These are phyloP conservation scores for Scleropages formosus DNA, from an alignment of 2,797 vertebrate genomes.

Conservation along the genomic window DNA sequence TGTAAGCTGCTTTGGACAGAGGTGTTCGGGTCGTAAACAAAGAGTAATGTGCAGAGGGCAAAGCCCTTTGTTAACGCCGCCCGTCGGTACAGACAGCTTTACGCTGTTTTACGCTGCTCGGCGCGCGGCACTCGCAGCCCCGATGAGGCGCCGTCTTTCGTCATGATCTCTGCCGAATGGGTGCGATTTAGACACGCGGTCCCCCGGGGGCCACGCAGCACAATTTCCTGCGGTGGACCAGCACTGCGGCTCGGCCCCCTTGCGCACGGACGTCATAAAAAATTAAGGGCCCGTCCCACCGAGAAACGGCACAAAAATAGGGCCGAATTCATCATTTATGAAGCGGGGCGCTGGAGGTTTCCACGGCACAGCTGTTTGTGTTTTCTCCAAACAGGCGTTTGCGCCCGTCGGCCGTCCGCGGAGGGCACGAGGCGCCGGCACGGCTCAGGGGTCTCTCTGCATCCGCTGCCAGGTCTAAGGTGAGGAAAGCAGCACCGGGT, in stretches of 20 bases:
- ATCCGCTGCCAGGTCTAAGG: neutral
- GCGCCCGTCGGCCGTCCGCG: neutral
- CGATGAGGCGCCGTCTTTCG: no score
- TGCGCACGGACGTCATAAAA: neutral
- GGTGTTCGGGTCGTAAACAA: no score
- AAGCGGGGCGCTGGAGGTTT: neutral
- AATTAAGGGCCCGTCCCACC: neutral
- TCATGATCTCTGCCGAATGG: no score
- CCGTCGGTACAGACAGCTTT: no score
- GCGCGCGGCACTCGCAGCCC: no score
- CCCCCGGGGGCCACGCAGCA: constrained; percentile 30
- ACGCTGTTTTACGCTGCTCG: no score
- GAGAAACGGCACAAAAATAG: constrained; percentile 19
- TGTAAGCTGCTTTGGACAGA: no score
- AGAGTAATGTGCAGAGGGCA: no score
- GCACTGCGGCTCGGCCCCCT: neutral
- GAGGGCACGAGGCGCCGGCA: neutral
- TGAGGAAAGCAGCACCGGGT: neutral
- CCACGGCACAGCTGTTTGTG: neutral
- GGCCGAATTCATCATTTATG: constrained; percentile 20
- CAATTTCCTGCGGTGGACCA: constrained; percentile 23
- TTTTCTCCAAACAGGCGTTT: constrained; percentile 12
- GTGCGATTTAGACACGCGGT: no score
- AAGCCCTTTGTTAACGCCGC: no score
- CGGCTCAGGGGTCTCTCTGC: no score